A percentile compares a stretch with the other conserved stretches of the same genome.
phyloP scores from a whole-genome alignment of 2,113 vertebrate genomes.

The Trinectes maculatus region DNA sequence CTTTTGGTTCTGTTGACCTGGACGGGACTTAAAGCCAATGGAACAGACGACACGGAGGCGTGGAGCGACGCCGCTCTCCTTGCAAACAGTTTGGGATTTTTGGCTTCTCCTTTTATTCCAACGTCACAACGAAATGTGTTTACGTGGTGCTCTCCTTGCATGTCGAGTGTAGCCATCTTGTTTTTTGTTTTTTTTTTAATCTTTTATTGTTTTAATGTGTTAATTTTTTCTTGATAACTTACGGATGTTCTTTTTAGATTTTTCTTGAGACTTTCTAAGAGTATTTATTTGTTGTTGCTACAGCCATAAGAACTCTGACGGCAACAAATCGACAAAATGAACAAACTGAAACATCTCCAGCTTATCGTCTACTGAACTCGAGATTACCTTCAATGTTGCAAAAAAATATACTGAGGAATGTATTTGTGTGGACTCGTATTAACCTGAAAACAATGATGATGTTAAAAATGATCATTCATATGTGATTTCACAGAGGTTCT shows the following conservation, averaged over 20 bases:
- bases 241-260: conserved; percentile 42
- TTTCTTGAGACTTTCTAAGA: conserved; percentile 34
- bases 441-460: conserved; percentile 62
- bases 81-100: not conserved
- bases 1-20: conserved; percentile 42
- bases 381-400: conserved; percentile 64
- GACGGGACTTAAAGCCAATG: not conserved
- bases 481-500: conserved; percentile 54
- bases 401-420: conserved; percentile 75
- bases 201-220: conserved; percentile 7
- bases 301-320: conserved; percentile 62
- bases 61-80: not conserved
- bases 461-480: conserved; percentile 31
- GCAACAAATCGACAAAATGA: conserved; percentile 51
- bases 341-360: conserved; percentile 59
- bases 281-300: conserved; percentile 58
- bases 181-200: conserved; percentile 43
- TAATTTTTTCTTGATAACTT: conserved; percentile 25
- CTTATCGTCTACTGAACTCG: conserved; percentile 45
- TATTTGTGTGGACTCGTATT: conserved; percentile 74
- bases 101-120: not conserved
- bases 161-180: conserved; percentile 52
- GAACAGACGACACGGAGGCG: not conserved
- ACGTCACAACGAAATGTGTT: conserved; percentile 42
- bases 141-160: conserved; percentile 62